Base-by-base conservation (phyloP, 2,888 invertebrate species). In the Drosophila acutilabella region DNA sequence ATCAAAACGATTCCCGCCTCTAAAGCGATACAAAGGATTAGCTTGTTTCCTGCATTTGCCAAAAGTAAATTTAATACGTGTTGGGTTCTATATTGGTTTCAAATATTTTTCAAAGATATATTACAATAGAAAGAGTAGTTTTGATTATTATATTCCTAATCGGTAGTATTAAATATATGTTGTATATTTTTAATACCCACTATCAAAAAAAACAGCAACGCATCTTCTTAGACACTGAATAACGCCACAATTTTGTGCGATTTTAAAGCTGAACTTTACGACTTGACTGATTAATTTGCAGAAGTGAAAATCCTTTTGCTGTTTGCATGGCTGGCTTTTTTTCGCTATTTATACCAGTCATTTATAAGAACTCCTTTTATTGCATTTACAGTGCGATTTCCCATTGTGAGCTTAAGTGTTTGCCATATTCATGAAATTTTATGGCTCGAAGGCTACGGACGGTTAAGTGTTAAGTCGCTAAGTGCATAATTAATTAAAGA, bases 391-490 rank as follows among this genome's bases (percentile, higher is more conserved):
- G 5, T 16, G 52, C 47, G 41, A 16, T 52, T 38, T 42, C 56
- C 36, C 60, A 41, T 53, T 62, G 38, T 50, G 56, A 30, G 41
- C 36, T 42, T 20, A 76, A 80, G 73, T 66, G 68, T 68, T 54
- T 73, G 78, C 56, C 60, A 62, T 70, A 73, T 77, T 64, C 73
- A 78, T 78, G 50, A 77, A 80, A 66, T 80, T 80, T 80, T 56
- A 78, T 80, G 48, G 47, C 60, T 40, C 52, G 52, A 58, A 64
- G 58, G 66, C 62, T 48, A 18, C 51, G 44, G 44, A 44, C 33
- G 30, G 51, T 77, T 76, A 44, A 73, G 73, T 77, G 80, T 48
- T 80, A 16, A 52, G 80, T 61, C 44, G 23, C 40, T 60, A 47
- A 64, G 62, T 50, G 77, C 64, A 60, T 74, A 77, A 78, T 80